Base-by-base conservation (phyloP, 2,888 invertebrate species). In the Idaea straminata region DNA sequence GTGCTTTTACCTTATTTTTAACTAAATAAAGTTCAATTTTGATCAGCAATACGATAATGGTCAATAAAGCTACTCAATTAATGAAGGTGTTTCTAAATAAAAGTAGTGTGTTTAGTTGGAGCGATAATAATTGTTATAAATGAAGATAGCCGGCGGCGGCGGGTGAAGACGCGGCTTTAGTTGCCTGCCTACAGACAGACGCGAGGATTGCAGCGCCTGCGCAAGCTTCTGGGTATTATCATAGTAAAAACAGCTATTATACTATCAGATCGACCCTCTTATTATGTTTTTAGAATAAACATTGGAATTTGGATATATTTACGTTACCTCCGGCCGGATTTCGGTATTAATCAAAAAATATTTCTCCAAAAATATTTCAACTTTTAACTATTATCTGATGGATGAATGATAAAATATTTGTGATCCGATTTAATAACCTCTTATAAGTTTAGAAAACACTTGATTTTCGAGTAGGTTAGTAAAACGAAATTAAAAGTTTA, bases 51-150 rank as follows among this genome's bases (percentile, higher is more conserved):
- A 10, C 4, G 10, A 47, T 47, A 47, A 65, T 65, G 72, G 65
- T 65, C 66, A 64, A 71, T 71, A 72, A 67, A 74, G 75, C 77
- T 75, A 76, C 73, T 79, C 74, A 79, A 82, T 84, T 86, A 86
- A 87, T 87, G 80, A 84, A 88, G 87, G 85, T 85, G 87, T 88
- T 87, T 74, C 81, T 71, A 70, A 82, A 83, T 83, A 82, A 82
- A 87, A 85, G 78, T 79, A 81, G 83, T 81, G 82, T 83, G 82
- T 82, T 83, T 83, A 78, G 77, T 73, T 69, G 35, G 69, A 65
- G 72, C 70, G 77, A 78, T 34, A 82, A 86, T 88, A 86, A 88
- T 89, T 87, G 84, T 85, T 86, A 86, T 81, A 85, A 85, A 88
- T 86, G 80, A 81, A 59, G 75, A 59, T 34, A 59, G 59, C 59